Conservation (phyloP, 2,888 invertebrate species). For the Phymatocera aterrima region DNA sequence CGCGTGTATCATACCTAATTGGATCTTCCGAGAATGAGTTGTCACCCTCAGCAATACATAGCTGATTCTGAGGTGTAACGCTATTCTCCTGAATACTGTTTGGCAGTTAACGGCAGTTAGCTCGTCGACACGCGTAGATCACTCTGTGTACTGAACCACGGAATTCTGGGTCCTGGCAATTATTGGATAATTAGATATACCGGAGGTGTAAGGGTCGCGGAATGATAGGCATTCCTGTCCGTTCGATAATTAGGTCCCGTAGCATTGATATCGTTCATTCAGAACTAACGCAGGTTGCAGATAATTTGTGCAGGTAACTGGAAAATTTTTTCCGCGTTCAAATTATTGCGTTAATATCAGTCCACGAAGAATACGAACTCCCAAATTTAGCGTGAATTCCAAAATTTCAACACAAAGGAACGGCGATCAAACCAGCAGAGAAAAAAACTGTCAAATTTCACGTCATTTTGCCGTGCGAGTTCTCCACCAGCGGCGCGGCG, state of each 20-base stretch:
- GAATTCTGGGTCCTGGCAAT: constrained; percentile 1
- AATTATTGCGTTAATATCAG: too few relatives aligned
- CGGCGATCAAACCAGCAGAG: too few relatives aligned
- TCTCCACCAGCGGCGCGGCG: too few relatives aligned
- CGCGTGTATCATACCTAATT: constrained; percentile 27
- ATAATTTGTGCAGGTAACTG: not conserved
- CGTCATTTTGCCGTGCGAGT: too few relatives aligned
- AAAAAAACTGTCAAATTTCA: too few relatives aligned
- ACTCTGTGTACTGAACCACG: constrained; percentile 22
- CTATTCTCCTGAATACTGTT: constrained; percentile 22
- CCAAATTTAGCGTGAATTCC: too few relatives aligned
- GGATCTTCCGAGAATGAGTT: constrained; percentile 13
- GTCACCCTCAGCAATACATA: not conserved
- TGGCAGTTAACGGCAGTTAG: constrained; percentile 25
- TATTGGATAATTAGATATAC: constrained; percentile 39
- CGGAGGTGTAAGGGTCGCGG: constrained; percentile 21
- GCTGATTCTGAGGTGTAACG: constrained; percentile 10
- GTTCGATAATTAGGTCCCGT: constrained; percentile 18
- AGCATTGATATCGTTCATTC: not conserved
- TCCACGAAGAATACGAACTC: too few relatives aligned
- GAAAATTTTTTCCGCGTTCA: too few relatives aligned
- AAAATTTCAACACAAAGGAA: too few relatives aligned
- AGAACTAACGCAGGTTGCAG: not conserved
- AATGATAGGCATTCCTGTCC: not conserved
- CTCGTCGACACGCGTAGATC: constrained; percentile 17